Conservation (phyloP, 2,113 vertebrate species). For the Erinaceus europaeus region DNA sequence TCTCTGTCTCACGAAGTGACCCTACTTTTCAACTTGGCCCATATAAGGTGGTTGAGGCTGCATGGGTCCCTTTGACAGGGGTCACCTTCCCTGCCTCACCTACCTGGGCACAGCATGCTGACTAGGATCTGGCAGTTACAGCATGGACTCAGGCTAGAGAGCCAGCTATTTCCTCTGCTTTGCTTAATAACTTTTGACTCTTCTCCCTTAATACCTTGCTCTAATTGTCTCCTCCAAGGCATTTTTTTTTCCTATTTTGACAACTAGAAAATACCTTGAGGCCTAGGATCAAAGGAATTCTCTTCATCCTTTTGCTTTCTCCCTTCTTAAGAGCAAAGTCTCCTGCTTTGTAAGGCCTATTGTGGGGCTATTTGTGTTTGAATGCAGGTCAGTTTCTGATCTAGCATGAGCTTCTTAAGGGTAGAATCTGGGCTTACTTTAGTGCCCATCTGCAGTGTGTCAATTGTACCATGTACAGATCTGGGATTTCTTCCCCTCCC, state of each 20-base stretch:
- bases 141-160: background rate
- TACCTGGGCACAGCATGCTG: background rate
- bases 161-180: background rate
- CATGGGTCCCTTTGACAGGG: background rate
- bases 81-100: accelerated
- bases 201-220: background rate
- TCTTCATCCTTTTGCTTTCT: background rate
- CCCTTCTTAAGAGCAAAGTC: background rate
- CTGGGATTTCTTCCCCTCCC: too few relatives aligned
- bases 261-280: background rate
- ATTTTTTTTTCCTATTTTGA: background rate
- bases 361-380: background rate
- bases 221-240: background rate
- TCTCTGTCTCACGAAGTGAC: too few relatives aligned
- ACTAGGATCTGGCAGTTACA: background rate
- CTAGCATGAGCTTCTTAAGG: background rate
- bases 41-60: background rate
- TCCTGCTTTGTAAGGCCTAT: accelerated
- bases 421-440: background rate
- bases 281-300: background rate
- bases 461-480: background rate
- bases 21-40: background rate
- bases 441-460: background rate
- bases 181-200: background rate
- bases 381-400: background rate